Base-by-base conservation (phyloP, 2,113 vertebrate species). In the Epinephelus lanceolatus region DNA sequence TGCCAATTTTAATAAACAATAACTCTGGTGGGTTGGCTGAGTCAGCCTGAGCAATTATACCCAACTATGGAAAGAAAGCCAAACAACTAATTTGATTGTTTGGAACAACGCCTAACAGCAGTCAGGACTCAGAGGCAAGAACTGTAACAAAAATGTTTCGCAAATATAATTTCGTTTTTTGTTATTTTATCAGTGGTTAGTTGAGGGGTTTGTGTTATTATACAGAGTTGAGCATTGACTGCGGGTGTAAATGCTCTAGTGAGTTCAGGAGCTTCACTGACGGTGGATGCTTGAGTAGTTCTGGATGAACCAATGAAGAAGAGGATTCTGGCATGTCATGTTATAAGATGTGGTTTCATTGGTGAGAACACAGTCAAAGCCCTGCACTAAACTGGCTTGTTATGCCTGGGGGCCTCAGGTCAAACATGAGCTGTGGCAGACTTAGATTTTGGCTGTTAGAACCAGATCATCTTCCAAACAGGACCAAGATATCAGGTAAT, bases 1-100 rank as follows among this genome's bases (percentile, higher is more conserved):
- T 8, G 40, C 63, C 40, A 66, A 5, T 23, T 47, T 47, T 47
- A 66, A 47, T 66, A 47, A 47, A 47, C 40, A 45, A 23, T 47
- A 7, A 47, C 45, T 66, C 23, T 17, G 40, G 40, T 25, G 40
- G n/a, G 63, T 66, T 66, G 63, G 63, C 40, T 66, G 63, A 66
- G n/a, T 12, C 21, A 25, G 14, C 45, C 23, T 25, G 17, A 15
- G 40, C n/a, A 45, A 47, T 47, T 45, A 66, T 27, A 47, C 63
- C 63, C 63, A 45, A 47, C 21, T 14, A 66, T 66, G 62, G 63
- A 47, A 47, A 17, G n/a, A 66, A 45, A 47, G n/a, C 12, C 62
- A 23, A 25, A 15, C 6, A 66, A 47, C 6, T 17, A 15, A 66
- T 65, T 65, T 45, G 37, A 65, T 45, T 66, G 6, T 25, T 47